Evolutionary conservation across 2,888 invertebrate genomes (phyloP).

Genomic region (Protula sp.): DNA sequence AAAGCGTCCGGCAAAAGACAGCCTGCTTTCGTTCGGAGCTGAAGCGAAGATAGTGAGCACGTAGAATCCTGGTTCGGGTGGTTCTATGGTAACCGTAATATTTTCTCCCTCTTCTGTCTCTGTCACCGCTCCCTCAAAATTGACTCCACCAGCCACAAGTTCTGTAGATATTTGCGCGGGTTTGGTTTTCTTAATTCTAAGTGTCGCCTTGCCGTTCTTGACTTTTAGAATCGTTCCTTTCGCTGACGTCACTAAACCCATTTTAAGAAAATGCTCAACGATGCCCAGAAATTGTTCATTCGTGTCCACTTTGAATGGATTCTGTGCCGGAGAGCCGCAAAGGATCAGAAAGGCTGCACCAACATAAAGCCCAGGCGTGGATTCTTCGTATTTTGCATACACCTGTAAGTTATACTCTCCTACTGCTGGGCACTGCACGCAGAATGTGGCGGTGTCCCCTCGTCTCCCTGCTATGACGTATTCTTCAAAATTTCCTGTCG

Average conservation of each 20-base stretch:
- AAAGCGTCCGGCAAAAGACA: neutral
- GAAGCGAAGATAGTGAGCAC: neutral
- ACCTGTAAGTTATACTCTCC: neutral
- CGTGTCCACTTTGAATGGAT: neutral
- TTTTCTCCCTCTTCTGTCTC: neutral
- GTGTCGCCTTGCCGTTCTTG: neutral
- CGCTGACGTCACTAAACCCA: neutral
- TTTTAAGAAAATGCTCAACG: neutral
- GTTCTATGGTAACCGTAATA: neutral
- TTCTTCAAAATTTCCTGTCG: neutral
- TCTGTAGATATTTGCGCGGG: neutral
- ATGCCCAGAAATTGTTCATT: neutral
- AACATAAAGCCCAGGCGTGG: neutral
- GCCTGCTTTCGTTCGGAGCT: neutral
- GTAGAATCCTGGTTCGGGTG: neutral
- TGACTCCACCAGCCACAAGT: neutral
- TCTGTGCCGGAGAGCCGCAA: neutral
- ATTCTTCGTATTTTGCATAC: neutral
- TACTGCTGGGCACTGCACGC: neutral
- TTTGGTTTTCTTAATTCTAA: neutral
- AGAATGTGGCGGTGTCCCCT: neutral
- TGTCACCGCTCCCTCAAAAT: neutral
- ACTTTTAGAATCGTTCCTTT: neutral
- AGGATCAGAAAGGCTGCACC: neutral
- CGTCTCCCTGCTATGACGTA: neutral